phyloP scores from a whole-genome alignment of 2,797 vertebrate species.

The Octomys mimax region DNA sequence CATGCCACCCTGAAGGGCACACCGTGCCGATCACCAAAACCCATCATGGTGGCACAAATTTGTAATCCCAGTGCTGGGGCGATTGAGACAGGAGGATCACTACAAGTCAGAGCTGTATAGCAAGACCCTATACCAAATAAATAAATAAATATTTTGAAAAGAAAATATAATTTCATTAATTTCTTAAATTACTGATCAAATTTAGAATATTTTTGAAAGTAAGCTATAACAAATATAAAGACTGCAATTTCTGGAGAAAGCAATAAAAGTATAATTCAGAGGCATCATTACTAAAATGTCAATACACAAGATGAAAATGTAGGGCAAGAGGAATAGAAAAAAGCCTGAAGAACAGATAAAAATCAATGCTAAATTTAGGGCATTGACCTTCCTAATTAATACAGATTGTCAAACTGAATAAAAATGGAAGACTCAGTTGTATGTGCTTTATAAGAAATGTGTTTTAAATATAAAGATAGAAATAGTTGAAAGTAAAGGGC shows the following conservation, averaged over 20 bases:
- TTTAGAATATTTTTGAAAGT: conserved; percentile 27
- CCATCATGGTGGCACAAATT: too few species aligned
- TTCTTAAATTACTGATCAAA: conserved; percentile 1
- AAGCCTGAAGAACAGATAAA: neutral
- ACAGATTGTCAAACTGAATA: neutral
- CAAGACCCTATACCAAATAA: too few species aligned
- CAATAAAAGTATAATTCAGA: conserved; percentile 18
- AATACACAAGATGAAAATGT: neutral
- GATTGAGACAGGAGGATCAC: too few species aligned
- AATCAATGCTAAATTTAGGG: neutral
- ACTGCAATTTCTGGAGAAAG: conserved; percentile 9
- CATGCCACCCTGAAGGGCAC: too few species aligned
- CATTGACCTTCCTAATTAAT: conserved; percentile 35
- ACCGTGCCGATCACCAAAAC: too few species aligned
- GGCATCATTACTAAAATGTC: neutral
- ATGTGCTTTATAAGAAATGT: neutral
- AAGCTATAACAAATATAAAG: conserved; percentile 6
- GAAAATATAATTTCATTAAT: neutral
- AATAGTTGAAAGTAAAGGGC: neutral
- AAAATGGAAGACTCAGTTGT: conserved; percentile 2
- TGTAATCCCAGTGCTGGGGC: too few species aligned
- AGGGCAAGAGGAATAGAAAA: conserved; percentile 7
- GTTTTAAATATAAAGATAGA: conserved; percentile 13
- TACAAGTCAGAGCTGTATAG: too few species aligned
- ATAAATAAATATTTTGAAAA: too few species aligned